Evolutionary conservation across 2,888 invertebrate genomes (phyloP).

Genomic region (Timandra comae): DNA sequence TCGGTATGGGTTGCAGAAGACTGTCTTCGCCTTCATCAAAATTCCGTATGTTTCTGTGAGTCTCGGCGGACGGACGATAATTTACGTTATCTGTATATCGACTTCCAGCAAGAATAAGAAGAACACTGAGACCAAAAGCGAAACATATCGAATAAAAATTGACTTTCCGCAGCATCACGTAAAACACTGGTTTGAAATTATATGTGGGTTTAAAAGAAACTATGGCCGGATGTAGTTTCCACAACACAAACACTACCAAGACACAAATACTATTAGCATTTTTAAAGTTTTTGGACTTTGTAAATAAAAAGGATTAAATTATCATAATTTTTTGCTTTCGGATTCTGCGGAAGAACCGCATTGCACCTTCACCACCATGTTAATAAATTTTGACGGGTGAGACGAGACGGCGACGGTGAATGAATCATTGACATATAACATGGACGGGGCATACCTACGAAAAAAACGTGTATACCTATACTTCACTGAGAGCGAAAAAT

Average conservation of each 20-base stretch:
- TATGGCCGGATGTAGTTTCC: slow-evolving; percentile 36
- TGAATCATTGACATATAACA: no score
- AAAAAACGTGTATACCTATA: no score
- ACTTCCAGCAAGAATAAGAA: slow-evolving; percentile 73
- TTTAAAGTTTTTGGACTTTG: slow-evolving; percentile 45
- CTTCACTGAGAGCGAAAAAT: no score
- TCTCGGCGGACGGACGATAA: slow-evolving; percentile 65
- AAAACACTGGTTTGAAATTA: slow-evolving; percentile 31
- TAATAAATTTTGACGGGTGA: no score
- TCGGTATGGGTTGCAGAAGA: slow-evolving; percentile 45
- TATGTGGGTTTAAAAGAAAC: slow-evolving; percentile 27
- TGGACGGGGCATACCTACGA: no score
- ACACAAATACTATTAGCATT: slow-evolving; percentile 56
- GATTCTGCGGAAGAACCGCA: slow-evolving; percentile 75
- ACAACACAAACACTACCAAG: slow-evolving; percentile 47
- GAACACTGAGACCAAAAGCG: slow-evolving; percentile 70
- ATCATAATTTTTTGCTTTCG: slow-evolving; percentile 59
- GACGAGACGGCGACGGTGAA: no score
- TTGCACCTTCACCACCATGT: slow-evolving; percentile 70
- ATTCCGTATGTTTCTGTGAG: slow-evolving; percentile 69
- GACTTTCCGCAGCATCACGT: slow-evolving; percentile 71
- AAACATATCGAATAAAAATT: slow-evolving; percentile 74
- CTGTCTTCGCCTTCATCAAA: slow-evolving; percentile 71
- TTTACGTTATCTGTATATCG: slow-evolving; percentile 73
- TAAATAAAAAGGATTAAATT: slow-evolving; percentile 28